Evolutionary conservation across 2,888 invertebrate genomes (phyloP), one percentile per base, ranked within the genome.

Genomic region (Lepidocyrtinus sp.): DNA sequence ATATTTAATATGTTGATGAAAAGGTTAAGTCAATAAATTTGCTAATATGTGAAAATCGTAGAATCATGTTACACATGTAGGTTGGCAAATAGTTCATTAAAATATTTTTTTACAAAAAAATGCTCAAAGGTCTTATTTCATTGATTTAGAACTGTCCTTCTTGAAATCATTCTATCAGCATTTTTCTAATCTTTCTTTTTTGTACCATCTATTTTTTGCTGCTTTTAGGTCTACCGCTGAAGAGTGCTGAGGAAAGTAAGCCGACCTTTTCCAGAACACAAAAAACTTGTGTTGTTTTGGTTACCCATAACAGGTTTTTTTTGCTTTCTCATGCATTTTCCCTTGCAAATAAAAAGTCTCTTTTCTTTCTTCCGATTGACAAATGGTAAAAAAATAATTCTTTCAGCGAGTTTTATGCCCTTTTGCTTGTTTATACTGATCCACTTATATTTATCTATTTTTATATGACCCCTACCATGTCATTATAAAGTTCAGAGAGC

Each of bases 141-240:
- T 36, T 12, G 5, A 36, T 36, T 36, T 12, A 36, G n/a, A 50
- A 50, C 2, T n/a, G 15, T n/a, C n/a, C n/a, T n/a, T n/a, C n/a
- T n/a, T n/a, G n/a, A n/a, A 50, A 50, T 2, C 5, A 7, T 50
- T 50, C 17, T 50, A n/a, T 50, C 17, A 7, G 5, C 5, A 50
- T 50, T 50, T 12, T 36, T 36, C 5, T 36, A 7, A 36, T 36
- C 12, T 36, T 36, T 36, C 36, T 12, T 50, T 12, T n/a, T 50
- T 50, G 17, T 36, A 50, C 50, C 50, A 50, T 50, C 50, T 17
- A 50, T 50, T 50, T 50, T 50, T 50, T 50, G 50, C 50, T 50
- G 17, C 5, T 36, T 36, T 36, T 36, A 50, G 5, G 50, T n/a
- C 17, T 12, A n/a, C n/a, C n/a, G n/a, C n/a, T n/a, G n/a, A n/a